Percentiles rank a stretch among this genome's conserved stretches.
Conservation (phyloP, 2,888 invertebrate genomes). For the Ophion slaviceki region DNA sequence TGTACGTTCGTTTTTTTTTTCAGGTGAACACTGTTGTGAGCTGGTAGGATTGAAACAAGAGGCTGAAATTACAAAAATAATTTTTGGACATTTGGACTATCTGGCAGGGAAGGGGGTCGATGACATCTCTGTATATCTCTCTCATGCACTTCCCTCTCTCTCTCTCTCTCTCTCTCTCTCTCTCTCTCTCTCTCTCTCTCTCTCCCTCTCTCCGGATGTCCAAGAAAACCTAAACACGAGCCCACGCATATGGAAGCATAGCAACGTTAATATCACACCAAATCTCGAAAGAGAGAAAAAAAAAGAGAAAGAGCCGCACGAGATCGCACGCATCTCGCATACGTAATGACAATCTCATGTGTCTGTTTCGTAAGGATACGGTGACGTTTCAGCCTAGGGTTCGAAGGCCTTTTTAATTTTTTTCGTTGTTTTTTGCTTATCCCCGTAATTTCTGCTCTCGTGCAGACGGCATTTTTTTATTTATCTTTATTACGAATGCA, state of each 20-base stretch:
- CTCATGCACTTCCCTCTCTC: not conserved
- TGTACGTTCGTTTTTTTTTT: no score
- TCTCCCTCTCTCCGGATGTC: not conserved
- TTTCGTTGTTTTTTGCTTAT: not conserved
- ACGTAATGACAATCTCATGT: slow-evolving; percentile 73
- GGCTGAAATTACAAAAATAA: no score
- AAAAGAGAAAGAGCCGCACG: not conserved
- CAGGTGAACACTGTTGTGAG: no score
- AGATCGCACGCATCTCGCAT: slow-evolving; percentile 76
- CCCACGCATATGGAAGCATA: not conserved
- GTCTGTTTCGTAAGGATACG: not conserved
- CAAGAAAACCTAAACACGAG: not conserved
- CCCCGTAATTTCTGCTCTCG: not conserved
- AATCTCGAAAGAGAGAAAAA: not conserved
- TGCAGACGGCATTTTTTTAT: no score
- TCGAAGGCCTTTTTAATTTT: not conserved
- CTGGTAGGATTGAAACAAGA: no score
- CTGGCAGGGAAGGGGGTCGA: no score
- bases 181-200: no score
- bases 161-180: not conserved
- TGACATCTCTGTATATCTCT: not conserved
- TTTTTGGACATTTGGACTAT: no score
- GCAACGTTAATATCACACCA: not conserved
- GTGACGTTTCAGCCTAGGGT: slow-evolving; percentile 21
- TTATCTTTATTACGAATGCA: no score